These are phyloP conservation scores for Podargus strigoides DNA, from an alignment of 2,797 vertebrate genomes.

Conservation along the genomic window DNA sequence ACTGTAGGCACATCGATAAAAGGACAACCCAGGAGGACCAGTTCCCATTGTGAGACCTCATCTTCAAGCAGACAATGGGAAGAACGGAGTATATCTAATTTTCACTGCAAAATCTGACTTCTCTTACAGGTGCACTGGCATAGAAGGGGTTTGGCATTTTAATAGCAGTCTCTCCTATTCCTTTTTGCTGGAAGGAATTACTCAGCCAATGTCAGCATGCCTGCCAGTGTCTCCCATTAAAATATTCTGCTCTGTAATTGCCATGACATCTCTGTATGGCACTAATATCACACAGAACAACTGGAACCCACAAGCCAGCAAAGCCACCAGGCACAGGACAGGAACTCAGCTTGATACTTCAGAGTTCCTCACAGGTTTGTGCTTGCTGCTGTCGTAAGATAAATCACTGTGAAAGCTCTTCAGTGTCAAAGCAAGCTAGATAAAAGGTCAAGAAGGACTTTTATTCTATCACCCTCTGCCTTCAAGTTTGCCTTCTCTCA, in stretches of 20 bases:
- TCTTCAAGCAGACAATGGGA: too few species aligned
- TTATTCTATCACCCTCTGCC: background rate
- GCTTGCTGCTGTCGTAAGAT: background rate
- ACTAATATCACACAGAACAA: background rate
- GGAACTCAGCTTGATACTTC: background rate
- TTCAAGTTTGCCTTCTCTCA: background rate
- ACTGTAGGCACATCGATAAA: fast-evolving
- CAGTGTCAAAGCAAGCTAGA: background rate
- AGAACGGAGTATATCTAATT: background rate
- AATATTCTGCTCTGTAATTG: background rate
- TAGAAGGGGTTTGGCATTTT: background rate
- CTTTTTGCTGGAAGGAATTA: background rate
- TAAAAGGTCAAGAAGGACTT: background rate
- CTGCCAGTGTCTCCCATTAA: background rate
- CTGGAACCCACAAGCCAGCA: background rate
- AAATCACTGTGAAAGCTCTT: conserved; percentile 1
- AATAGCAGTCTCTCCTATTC: background rate
- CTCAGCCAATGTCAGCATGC: background rate
- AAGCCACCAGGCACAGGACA: background rate
- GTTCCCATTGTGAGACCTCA: background rate
- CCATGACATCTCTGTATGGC: background rate
- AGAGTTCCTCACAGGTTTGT: background rate
- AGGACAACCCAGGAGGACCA: background rate
- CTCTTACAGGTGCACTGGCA: background rate
- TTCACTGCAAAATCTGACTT: background rate